phyloP scores from a whole-genome alignment of 2,888 invertebrate species.

The Tetragonula carbonaria region DNA sequence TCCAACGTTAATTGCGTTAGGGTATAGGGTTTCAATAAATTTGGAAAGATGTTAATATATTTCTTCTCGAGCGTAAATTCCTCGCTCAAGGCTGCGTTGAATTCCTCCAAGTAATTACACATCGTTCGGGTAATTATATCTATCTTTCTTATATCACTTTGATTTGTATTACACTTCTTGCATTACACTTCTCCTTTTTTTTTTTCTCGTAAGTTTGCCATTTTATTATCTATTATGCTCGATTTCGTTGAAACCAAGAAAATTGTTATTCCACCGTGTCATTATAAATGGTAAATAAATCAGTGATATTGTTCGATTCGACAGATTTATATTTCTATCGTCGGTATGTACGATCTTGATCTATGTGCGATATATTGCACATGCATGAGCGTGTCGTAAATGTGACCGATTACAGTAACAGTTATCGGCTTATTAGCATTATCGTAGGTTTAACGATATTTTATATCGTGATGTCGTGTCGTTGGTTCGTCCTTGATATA shows the following conservation, averaged over 20 bases:
- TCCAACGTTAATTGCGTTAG: conserved; percentile 33
- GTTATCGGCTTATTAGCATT: conserved; percentile 42
- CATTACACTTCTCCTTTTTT: not conserved
- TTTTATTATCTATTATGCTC: too few relatives aligned
- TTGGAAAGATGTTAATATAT: conserved; percentile 11
- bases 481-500: conserved; percentile 29
- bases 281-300: too few relatives aligned
- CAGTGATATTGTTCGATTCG: too few relatives aligned
- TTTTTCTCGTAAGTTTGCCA: too few relatives aligned
- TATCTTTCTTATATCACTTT: conserved; percentile 21
- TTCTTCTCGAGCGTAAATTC: not conserved
- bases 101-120: conserved; percentile 2
- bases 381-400: conserved; percentile 41
- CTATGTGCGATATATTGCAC: not conserved
- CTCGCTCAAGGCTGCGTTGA: not conserved
- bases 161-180: conserved; percentile 25
- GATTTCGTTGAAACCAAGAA: too few relatives aligned
- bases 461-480: conserved; percentile 36
- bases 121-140: conserved; percentile 17
- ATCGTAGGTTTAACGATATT: conserved; percentile 36
- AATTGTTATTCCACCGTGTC: too few relatives aligned
- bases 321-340: too few relatives aligned
- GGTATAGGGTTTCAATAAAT: conserved; percentile 23
- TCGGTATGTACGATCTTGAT: too few relatives aligned
- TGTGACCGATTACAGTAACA: conserved; percentile 27